Conservation (phyloP, 2,888 invertebrate genomes). For the Hirtodrosophila duncani region DNA sequence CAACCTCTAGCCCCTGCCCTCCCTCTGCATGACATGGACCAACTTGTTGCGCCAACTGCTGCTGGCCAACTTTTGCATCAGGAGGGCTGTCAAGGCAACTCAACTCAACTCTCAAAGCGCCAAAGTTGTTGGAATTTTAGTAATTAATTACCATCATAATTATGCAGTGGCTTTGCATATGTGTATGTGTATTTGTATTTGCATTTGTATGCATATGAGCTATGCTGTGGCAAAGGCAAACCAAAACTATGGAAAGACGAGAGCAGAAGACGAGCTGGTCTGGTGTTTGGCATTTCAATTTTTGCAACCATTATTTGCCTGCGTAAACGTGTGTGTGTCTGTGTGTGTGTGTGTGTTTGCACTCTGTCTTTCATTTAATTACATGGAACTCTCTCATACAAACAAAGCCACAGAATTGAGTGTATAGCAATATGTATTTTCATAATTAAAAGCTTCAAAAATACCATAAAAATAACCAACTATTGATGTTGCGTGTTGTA, state of each 20-base stretch:
- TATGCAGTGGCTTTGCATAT: conserved; percentile 32
- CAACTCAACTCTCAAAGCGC: conserved; percentile 15
- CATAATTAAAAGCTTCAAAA: too few relatives aligned
- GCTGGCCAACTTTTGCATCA: conserved; percentile 3
- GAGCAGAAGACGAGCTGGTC: too few relatives aligned
- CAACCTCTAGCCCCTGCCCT: too few relatives aligned
- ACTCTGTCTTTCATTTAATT: conserved; percentile 9
- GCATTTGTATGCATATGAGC: too few relatives aligned
- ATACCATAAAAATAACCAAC: too few relatives aligned
- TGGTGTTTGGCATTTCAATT: too few relatives aligned
- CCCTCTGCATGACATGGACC: too few relatives aligned
- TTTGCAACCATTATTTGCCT: too few relatives aligned
- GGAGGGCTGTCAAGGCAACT: conserved; percentile 15
- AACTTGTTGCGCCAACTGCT: conserved; percentile 3
- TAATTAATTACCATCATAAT: conserved; percentile 59
- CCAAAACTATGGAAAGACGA: too few relatives aligned
- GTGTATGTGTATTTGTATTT: not conserved
- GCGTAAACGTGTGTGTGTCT: conserved; percentile 16
- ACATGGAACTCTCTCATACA: conserved; percentile 16
- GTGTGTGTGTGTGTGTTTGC: conserved; percentile 6
- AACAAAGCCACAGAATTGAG: conserved; percentile 14
- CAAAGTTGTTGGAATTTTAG: conserved; percentile 40
- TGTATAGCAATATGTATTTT: too few relatives aligned
- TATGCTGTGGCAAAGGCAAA: too few relatives aligned
- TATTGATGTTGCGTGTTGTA: too few relatives aligned